These are phyloP conservation scores for Diacarnus erythraeanus DNA, from an alignment of 37 sponge, comb jelly and placozoan genomes.

Conservation along the genomic window DNA sequence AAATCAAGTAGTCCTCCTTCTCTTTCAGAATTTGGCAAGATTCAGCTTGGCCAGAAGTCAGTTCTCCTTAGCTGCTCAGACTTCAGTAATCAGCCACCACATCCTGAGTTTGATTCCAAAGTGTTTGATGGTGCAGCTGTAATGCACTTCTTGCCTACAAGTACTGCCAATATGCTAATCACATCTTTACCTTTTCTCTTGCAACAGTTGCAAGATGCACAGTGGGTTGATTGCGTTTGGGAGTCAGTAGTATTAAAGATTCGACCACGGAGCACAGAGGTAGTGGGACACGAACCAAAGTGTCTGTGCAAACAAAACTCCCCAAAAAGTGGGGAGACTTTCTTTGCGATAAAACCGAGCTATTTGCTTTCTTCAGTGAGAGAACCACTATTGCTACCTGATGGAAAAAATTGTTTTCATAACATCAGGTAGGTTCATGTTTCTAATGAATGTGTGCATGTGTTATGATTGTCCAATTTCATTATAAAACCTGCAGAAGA, in stretches of 20 bases:
- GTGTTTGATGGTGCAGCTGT: constrained; percentile 1
- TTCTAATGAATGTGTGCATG: too few relatives aligned
- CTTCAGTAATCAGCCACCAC: neutral
- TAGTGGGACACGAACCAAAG: neutral
- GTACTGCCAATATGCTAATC: too few relatives aligned
- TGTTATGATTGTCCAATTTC: too few relatives aligned
- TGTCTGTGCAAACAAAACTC: neutral
- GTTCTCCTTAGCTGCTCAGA: neutral
- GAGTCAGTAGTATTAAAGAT: neutral
- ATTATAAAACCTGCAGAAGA: too few relatives aligned
- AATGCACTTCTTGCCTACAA: neutral
- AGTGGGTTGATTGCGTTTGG: neutral
- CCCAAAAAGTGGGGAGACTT: neutral
- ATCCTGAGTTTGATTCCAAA: constrained; percentile 1
- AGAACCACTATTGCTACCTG: too few relatives aligned
- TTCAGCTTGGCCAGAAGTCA: neutral
- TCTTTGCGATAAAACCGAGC: too few relatives aligned
- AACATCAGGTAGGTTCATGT: too few relatives aligned
- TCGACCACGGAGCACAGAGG: constrained; percentile 10
- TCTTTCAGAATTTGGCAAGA: neutral
- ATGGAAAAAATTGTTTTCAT: too few relatives aligned
- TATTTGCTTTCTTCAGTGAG: too few relatives aligned
- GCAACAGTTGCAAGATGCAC: neutral
- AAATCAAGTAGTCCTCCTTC: neutral
- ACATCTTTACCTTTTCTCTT: constrained; percentile 1